Conservation (phyloP, 2,888 invertebrate species). For the Asteroscopus sphinx region DNA sequence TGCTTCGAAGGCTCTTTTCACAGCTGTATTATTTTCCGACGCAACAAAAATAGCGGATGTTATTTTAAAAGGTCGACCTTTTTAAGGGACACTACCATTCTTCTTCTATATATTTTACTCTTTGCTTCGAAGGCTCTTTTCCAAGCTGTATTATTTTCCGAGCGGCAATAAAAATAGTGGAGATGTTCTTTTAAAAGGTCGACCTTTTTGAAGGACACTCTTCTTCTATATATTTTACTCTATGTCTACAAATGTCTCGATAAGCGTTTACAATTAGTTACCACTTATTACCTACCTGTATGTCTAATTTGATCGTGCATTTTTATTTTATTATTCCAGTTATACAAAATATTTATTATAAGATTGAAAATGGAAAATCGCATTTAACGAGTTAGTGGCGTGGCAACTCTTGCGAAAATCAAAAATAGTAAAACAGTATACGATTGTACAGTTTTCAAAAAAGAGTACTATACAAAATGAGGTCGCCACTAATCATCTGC, state of each 20-base stretch:
- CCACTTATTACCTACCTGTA: conserved; percentile 40
- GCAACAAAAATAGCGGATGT: not conserved
- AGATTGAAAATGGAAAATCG: conserved; percentile 38
- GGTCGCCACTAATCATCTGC: no score
- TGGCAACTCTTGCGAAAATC: conserved; percentile 34
- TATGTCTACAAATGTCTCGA: conserved; percentile 15
- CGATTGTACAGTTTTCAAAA: no score
- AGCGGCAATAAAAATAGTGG: not conserved
- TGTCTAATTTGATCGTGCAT: conserved; percentile 46
- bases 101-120: no score
- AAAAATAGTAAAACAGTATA: no score
- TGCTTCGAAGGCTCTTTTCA: not conserved
- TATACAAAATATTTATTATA: conserved; percentile 34
- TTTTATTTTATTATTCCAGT: conserved; percentile 54
- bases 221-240: not conserved
- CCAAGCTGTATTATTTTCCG: not conserved
- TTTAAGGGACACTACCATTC: not conserved
- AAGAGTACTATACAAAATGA: no score
- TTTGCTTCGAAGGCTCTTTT: not conserved
- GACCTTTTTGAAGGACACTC: not conserved
- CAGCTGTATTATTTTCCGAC: not conserved
- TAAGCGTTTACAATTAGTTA: conserved; percentile 47
- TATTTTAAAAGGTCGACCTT: not conserved
- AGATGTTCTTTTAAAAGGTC: not conserved
- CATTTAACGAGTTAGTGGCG: conserved; percentile 23